Conservation (phyloP, 2,888 invertebrate genomes). For the Microctonus hyperodae region DNA sequence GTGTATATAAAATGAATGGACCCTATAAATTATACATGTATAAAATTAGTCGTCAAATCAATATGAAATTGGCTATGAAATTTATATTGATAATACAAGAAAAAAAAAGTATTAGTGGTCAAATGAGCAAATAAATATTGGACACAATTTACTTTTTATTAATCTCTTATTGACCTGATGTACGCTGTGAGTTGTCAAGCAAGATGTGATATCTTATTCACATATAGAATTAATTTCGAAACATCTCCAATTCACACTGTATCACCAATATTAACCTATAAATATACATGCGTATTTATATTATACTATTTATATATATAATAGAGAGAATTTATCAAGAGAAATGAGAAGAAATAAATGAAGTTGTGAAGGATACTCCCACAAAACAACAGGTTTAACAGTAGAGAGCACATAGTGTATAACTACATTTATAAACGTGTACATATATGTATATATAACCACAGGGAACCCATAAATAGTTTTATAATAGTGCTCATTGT, state of each 20-base stretch:
- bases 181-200: neutral
- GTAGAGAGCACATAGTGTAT: neutral
- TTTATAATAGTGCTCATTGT: conserved; percentile 58
- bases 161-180: conserved; percentile 4
- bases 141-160: conserved; percentile 20
- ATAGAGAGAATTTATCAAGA: neutral
- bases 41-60: conserved; percentile 3
- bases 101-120: neutral
- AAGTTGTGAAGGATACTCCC: neutral
- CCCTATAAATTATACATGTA: conserved; percentile 6
- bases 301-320: neutral
- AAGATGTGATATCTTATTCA: conserved; percentile 16
- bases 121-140: neutral
- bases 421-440: neutral
- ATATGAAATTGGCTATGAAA: neutral
- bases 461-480: conserved; percentile 47
- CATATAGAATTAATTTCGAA: neutral
- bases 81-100: neutral
- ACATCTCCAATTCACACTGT: no score
- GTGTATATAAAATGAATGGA: neutral
- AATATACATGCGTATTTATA: neutral
- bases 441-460: conserved; percentile 42
- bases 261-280: no score
- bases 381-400: conserved; percentile 1
- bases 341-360: neutral